Evolutionary conservation across 1,140 invertebrate genomes (phyloP).

Genomic region (Hypsibius dujardini): DNA sequence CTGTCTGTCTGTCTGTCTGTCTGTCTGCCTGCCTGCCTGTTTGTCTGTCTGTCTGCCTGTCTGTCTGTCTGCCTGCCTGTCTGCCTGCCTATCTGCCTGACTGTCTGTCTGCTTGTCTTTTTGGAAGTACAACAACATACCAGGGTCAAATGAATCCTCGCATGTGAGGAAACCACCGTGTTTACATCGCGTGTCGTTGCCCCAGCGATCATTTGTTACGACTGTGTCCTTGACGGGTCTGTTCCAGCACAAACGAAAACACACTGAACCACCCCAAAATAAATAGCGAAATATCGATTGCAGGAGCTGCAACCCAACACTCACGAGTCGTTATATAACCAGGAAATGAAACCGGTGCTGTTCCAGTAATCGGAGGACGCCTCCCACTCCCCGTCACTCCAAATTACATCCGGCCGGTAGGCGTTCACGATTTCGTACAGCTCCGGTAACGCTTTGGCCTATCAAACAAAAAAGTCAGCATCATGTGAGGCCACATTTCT

Average conservation of each 20-base stretch:
- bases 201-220: constrained; percentile 39
- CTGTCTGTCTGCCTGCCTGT: too few relatives aligned
- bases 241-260: too few relatives aligned
- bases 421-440: constrained; percentile 42
- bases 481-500: too few relatives aligned
- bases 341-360: neutral
- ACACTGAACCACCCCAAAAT: too few relatives aligned
- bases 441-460: constrained; percentile 38
- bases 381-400: constrained; percentile 40
- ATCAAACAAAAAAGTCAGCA: too few relatives aligned
- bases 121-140: too few relatives aligned
- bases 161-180: constrained; percentile 36
- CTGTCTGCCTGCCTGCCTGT: too few relatives aligned
- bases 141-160: constrained; percentile 33
- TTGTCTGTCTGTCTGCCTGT: too few relatives aligned
- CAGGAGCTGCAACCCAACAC: neutral
- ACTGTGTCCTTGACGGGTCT: constrained; percentile 38
- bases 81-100: too few relatives aligned
- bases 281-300: neutral
- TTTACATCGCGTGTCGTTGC: constrained; percentile 30
- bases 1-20: too few relatives aligned
- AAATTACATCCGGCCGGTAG: constrained; percentile 37
- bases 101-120: too few relatives aligned
- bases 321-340: neutral
- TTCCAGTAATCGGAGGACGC: constrained; percentile 23